These are phyloP conservation scores for Ataeniobius toweri DNA, from an alignment of 2,797 vertebrate genomes.

Conservation along the genomic window DNA sequence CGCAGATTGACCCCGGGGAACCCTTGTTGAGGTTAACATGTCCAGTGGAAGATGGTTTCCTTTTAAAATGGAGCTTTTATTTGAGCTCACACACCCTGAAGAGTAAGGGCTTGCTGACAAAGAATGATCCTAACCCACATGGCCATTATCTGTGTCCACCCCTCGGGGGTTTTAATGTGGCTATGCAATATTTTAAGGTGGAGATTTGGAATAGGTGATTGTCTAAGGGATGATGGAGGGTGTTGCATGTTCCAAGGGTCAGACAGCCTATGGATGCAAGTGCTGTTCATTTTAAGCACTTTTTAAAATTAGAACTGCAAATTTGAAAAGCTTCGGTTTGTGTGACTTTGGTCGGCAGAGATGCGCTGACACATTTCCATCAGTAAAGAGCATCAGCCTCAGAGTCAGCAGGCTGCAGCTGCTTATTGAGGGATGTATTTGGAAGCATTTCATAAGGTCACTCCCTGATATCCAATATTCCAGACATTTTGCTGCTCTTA, in stretches of 20 bases:
- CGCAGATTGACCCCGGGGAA: neutral
- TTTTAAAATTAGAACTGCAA: neutral
- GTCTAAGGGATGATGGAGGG: neutral
- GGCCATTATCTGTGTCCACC: neutral
- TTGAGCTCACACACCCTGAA: neutral
- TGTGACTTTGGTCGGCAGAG: neutral
- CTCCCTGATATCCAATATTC: conserved; percentile 5
- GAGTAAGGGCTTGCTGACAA: neutral
- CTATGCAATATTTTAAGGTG: neutral
- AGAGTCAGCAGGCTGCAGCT: neutral
- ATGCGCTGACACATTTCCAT: neutral
- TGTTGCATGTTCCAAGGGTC: neutral
- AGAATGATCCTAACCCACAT: neutral
- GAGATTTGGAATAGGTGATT: too few species aligned
- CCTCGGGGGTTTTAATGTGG: neutral
- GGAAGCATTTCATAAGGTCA: conserved; percentile 3
- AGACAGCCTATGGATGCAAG: neutral
- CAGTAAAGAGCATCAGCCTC: conserved; percentile 1
- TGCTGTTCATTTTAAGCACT: neutral
- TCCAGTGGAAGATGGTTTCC: neutral
- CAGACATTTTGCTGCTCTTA: conserved; percentile 1
- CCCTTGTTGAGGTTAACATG: neutral
- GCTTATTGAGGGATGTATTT: neutral
- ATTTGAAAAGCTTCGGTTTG: neutral
- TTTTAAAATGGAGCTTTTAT: neutral